Evolutionary conservation across 2,113 vertebrate species (phyloP).

Genomic region (Progne subis): DNA sequence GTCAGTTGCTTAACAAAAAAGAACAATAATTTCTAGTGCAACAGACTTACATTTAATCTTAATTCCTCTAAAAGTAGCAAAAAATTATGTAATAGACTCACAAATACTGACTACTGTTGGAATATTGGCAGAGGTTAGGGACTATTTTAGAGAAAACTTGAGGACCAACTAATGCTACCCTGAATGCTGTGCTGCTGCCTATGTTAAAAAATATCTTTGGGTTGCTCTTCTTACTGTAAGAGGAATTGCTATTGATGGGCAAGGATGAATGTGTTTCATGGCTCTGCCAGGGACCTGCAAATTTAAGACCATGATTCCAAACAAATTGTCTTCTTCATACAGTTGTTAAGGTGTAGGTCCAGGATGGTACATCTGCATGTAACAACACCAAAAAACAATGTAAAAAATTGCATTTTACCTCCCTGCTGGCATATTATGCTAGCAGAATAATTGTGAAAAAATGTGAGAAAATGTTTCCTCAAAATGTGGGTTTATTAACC

Average conservation of each 20-base stretch:
- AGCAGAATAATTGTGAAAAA: neutral
- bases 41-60: neutral
- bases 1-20: neutral
- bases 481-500: neutral
- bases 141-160: neutral
- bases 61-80: neutral
- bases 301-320: neutral
- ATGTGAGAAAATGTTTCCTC: neutral
- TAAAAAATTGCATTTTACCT: neutral
- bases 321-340: neutral
- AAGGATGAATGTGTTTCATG: neutral
- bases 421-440: neutral
- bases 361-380: neutral
- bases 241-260: neutral
- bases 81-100: neutral
- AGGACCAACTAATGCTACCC: neutral
- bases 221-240: neutral
- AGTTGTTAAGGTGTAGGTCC: neutral
- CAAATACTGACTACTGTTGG: neutral
- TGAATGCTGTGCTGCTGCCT: neutral
- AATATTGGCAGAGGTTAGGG: neutral
- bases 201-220: neutral
- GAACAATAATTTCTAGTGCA: neutral
- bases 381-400: neutral
- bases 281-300: neutral